Evolutionary conservation across 1,140 invertebrate genomes (phyloP), one percentile per base, ranked within the genome.

Genomic region (Berghia stephanieae): DNA sequence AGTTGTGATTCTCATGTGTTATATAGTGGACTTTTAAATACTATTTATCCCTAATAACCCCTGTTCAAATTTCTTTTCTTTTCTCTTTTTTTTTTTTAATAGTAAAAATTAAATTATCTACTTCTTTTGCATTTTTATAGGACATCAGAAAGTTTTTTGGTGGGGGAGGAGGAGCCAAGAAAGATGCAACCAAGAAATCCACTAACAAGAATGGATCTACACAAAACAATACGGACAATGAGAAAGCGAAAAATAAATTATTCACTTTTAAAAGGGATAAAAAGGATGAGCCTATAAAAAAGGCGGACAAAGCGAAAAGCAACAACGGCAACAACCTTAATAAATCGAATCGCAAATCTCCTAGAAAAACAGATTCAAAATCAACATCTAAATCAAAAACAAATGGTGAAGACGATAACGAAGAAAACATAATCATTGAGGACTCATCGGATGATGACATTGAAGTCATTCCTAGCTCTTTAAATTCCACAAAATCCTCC

Each of bases 101-200:
- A 31, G 24, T 40, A 21, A 34, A 49, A 16, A 4, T 3, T 43
- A 21, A 31, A 40, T 24, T 67, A 27, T 2, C 46, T 27, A 1
- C 21, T 44, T 44, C 4, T 40, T 49, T 55, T 69, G 21, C 67
- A 16, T 69, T 21, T 43, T 79, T 74, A 31, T 63, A 84, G 80
- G 83, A 84, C 60, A 82, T 84, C n/a, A 79, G 83, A 49, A 84
- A 78, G 24, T 84, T 79, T 69, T 84, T 84, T 46, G 66, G 66
- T 3, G 63, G 77, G 46, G 46, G 42, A 16, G 63, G 57, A 38
- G 74, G 21, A 3, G 63, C 69, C 16, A 82, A 81, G 67, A 76
- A 75, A 46, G 36, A 52, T 40, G 1, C 63, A 8, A 36, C 46
- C 60, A 34, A n/a, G 40, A 34, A 69, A 8, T 8, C n/a, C 34